Evolutionary conservation across 1,140 invertebrate genomes (phyloP), one percentile per base, ranked within the genome.

Genomic region (Lethrus apterus): DNA sequence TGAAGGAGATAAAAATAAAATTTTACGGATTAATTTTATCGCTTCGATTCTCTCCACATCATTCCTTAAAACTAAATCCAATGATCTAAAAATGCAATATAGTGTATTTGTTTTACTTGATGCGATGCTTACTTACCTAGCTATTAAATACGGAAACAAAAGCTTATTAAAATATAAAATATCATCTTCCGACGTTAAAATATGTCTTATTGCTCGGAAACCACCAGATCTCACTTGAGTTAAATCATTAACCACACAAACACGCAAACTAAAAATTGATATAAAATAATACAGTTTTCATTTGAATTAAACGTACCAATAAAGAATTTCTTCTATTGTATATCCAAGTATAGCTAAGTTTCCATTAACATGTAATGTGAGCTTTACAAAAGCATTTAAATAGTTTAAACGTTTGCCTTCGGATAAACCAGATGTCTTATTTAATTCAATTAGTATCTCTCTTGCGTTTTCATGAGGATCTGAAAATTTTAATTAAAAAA

Each of bases 41-140:
- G 89, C 90, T 70, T 96, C 91, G 30, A 93, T 78, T 18, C 92
- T 75, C 65, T 96, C 93, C 46, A 86, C 79, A 59, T 93, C 86
- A 67, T 94, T 93, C 52, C 86, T 77, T 32, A 80, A 70, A 72
- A 80, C 76, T 33, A 95, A 70, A 69, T 96, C 92, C 60, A 96
- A 78, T 56, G 78, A 86, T 48, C 84, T 80, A 46, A 42, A 42
- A 42, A 10, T 18, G 4, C 5, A 21, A 30, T 17, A 10, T 4
- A 35, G 43, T 9, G 5, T 40, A 8, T 23, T 32, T 19, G 10
- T 44, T 44, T 26, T 5, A 38, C 11, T 13, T 34, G 17, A 8
- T 26, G 24, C 13, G 2, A 9, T n/a, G 24, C 14, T 14, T 20
- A 24, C 17, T 2, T 29, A 83, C 80, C 79, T 82, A 36, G 80